Evolutionary conservation across 2,888 invertebrate genomes (phyloP).

Genomic region (Oxytorus armatus): DNA sequence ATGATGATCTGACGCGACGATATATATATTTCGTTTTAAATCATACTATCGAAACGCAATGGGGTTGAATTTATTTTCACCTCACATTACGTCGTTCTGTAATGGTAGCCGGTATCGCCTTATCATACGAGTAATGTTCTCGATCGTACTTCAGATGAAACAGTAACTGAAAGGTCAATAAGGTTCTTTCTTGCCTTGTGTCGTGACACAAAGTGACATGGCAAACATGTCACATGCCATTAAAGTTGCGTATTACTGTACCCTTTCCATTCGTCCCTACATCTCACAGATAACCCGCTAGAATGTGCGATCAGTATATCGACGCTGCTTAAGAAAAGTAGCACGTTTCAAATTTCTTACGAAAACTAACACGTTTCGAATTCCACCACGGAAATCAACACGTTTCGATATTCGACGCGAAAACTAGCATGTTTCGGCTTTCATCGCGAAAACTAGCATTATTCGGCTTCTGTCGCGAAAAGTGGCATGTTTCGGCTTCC

Average conservation of each 20-base stretch:
- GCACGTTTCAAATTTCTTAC: too few species aligned
- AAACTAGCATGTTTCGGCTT: too few species aligned
- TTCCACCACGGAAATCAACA: too few species aligned
- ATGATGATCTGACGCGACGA: conserved; percentile 14
- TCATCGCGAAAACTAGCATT: too few species aligned
- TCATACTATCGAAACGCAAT: background rate
- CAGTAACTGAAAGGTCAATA: background rate
- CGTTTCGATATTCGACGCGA: too few species aligned
- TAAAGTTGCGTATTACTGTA: background rate
- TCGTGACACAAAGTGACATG: background rate
- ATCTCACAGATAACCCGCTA: background rate
- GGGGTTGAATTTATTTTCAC: background rate
- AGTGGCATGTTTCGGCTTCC: too few species aligned
- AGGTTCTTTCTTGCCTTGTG: background rate
- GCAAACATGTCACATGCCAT: background rate
- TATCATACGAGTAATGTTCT: too few species aligned
- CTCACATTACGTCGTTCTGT: background rate
- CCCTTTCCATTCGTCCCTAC: background rate
- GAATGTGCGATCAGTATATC: background rate
- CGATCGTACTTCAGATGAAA: background rate
- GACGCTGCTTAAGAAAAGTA: too few species aligned
- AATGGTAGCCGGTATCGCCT: background rate
- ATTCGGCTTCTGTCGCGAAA: too few species aligned
- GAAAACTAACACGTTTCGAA: too few species aligned
- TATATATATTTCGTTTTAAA: background rate